Conservation (phyloP, 2,797 vertebrate genomes). For the Hydrophis major region DNA sequence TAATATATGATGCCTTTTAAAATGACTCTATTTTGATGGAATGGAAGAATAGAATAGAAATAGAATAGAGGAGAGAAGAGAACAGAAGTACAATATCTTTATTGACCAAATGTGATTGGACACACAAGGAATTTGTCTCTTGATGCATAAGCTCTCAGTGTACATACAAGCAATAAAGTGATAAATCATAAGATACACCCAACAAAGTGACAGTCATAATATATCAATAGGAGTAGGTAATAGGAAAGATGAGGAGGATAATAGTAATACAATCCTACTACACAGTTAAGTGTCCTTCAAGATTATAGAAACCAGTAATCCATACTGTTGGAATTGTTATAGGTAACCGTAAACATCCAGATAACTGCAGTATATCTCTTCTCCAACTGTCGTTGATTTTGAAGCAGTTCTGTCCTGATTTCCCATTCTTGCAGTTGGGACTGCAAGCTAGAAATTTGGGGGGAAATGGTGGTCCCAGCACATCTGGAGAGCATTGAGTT, state of each 20-base stretch:
- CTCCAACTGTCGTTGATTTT: not conserved
- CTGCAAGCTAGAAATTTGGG: not conserved
- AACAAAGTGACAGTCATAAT: not conserved
- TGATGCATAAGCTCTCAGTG: not conserved
- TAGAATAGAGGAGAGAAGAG: too few species aligned
- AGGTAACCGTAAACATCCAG: not conserved
- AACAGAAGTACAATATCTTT: not conserved
- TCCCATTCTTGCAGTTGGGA: not conserved
- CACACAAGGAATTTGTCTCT: not conserved
- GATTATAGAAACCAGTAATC: not conserved
- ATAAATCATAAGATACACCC: not conserved
- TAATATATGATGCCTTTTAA: not conserved
- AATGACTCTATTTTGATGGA: not conserved
- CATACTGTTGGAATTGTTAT: not conserved
- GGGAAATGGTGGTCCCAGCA: not conserved
- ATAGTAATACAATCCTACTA: not conserved
- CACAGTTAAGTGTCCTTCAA: not conserved
- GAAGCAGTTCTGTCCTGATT: not conserved
- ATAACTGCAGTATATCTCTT: not conserved
- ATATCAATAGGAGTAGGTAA: not conserved
- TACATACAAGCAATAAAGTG: not conserved
- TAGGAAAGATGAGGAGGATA: not conserved
- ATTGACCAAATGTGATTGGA: not conserved
- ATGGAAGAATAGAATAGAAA: not conserved
- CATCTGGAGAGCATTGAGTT: not conserved